Base-by-base conservation (phyloP, 1,140 invertebrate species). In the Brachionus paranguensis region DNA sequence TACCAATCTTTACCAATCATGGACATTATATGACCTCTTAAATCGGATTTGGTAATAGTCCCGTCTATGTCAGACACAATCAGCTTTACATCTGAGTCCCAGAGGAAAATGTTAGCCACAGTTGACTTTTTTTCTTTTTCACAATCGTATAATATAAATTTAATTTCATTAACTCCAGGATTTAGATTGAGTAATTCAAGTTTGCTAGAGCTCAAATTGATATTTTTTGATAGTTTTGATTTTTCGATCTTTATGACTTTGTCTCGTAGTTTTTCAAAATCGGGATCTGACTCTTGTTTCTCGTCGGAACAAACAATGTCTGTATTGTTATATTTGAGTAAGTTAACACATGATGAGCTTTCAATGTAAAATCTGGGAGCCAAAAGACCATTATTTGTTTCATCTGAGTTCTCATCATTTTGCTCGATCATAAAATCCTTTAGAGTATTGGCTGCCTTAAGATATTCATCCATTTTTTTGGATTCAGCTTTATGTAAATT, bases 1-100 rank as follows among this genome's bases (percentile, higher is more conserved):
- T 94, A 93, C 90, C 89, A 90, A 85, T 89, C 88, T 6, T 86
- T 96, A 43, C 98, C 98, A 47, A 99, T 94, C 86, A 98, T 95
- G 7, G 97, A 97, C 85, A 99, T 91, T 83, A 99, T 96, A 86
- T 99, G 97, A 12, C 98, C 98, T 68, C 99, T 90, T 0, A 99
- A 97, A 91, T 99, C 98, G 0, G 96, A 98, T 87, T 97, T 98
- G 27, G 98, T 99, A 84, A 99, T 99, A 12, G 98, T 99, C 17
- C 98, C 98, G 91, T 99, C 98, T 88, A 99, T 99, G 89, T 99
- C 98, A 0, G 96, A 99, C 86, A 99, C 96, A 50, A 99, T 95
- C 85, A 99, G 93, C 89, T 96, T 97, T 88, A 99, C 97, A 89
- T 95, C 93, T 91, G 95, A 94, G 84, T 94, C 93, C 96, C 97